These are phyloP conservation scores for Philonicus albiceps DNA, from an alignment of 2,888 invertebrate genomes.

Conservation along the genomic window DNA sequence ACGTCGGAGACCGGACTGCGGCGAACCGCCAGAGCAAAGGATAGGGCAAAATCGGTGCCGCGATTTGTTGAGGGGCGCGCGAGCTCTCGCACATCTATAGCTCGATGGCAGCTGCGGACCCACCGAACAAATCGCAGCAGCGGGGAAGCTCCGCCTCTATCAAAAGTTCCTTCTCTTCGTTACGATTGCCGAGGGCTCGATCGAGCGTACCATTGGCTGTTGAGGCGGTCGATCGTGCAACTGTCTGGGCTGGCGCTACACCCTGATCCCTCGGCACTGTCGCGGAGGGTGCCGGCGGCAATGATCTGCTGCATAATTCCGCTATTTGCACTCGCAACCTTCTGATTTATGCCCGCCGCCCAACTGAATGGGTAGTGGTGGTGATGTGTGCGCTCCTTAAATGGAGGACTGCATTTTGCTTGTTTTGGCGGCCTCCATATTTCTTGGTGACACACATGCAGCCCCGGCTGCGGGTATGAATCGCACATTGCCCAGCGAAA, in stretches of 20 bases:
- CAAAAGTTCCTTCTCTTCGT: neutral
- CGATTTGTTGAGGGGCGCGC: constrained; percentile 12
- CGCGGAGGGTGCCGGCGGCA: neutral
- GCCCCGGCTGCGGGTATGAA: neutral
- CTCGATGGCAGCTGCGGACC: neutral
- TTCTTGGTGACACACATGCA: neutral
- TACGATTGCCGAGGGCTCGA: neutral
- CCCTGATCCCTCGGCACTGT: neutral
- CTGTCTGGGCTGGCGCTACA: neutral
- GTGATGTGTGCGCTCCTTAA: neutral
- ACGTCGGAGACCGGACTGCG: constrained; percentile 4
- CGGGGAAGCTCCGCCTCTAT: constrained; percentile 19
- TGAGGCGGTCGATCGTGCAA: neutral
- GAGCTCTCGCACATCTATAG: too few species aligned
- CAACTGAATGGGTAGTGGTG: neutral
- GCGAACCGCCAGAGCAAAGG: neutral
- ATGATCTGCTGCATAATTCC: neutral
- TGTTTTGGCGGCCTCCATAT: neutral
- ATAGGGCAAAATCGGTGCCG: neutral
- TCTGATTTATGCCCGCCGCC: neutral
- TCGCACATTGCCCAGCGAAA: neutral
- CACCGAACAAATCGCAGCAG: neutral
- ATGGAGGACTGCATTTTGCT: neutral
- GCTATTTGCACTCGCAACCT: neutral
- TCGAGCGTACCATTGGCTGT: neutral